Conservation (phyloP, 30 jellyfish, hydroid and myxozoan species). For the Hydractinia echinata region DNA sequence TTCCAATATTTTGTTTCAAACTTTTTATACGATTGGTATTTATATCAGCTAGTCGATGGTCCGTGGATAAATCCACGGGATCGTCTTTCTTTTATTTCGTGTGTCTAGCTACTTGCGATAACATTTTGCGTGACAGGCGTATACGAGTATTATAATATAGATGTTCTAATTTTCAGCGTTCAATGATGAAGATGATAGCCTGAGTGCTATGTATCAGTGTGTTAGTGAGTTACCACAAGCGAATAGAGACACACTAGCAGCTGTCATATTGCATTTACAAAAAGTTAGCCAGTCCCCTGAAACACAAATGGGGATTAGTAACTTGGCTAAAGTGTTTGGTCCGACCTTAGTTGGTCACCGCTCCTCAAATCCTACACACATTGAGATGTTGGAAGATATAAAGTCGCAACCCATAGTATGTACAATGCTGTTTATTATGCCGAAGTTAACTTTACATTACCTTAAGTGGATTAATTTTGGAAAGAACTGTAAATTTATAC, state of each 20-base stretch:
- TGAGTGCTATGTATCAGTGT: conserved; percentile 91
- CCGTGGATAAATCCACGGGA: too few relatives aligned
- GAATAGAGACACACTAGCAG: conserved; percentile 92
- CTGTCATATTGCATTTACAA: conserved; percentile 73
- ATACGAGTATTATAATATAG: background rate
- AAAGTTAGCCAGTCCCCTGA: conserved; percentile 78
- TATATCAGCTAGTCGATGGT: background rate
- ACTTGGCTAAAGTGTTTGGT: conserved; percentile 91
- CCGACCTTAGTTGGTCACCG: conserved; percentile 98
- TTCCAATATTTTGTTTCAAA: background rate
- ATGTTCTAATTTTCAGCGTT: conserved; percentile 15
- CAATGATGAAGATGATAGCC: conserved; percentile 69
- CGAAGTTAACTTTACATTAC: too few relatives aligned
- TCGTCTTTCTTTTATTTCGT: too few relatives aligned
- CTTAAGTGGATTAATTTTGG: background rate
- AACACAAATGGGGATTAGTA: conserved; percentile 71
- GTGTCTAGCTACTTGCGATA: background rate
- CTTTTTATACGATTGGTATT: background rate
- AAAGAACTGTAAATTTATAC: too few relatives aligned
- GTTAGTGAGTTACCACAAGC: conserved; percentile 93
- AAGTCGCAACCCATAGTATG: conserved; percentile 84
- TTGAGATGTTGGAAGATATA: conserved; percentile 91
- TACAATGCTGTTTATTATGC: background rate
- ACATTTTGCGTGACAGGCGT: background rate
- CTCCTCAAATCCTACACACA: conserved; percentile 89